phyloP scores from a whole-genome alignment of 2,113 vertebrate species.

The Chaenogobius annularis region DNA sequence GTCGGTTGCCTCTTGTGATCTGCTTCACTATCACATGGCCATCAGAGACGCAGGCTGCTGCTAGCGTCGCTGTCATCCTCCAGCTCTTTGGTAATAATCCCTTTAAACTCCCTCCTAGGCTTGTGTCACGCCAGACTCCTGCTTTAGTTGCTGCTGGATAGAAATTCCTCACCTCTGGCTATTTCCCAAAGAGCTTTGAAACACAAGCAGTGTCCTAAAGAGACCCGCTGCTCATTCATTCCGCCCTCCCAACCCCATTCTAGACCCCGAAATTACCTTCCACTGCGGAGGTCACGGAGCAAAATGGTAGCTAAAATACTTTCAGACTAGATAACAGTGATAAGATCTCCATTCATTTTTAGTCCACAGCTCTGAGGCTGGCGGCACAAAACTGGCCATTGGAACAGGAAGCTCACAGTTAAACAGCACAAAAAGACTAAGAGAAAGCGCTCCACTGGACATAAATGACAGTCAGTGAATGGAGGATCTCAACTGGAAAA shows the following conservation, averaged over 20 bases:
- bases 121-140: constrained; percentile 19
- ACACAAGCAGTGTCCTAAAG: constrained; percentile 44
- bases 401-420: background rate
- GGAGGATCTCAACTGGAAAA: constrained; percentile 1
- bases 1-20: constrained; percentile 18
- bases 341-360: constrained; percentile 46
- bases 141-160: constrained; percentile 50
- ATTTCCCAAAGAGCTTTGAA: constrained; percentile 55
- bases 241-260: constrained; percentile 36
- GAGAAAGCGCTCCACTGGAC: background rate
- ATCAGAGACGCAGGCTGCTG: constrained; percentile 37
- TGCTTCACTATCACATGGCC: constrained; percentile 34
- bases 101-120: constrained; percentile 48
- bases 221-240: constrained; percentile 40
- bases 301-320: constrained; percentile 46
- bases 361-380: constrained; percentile 10
- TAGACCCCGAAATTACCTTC: constrained; percentile 45
- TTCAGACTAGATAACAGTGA: constrained; percentile 33
- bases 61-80: constrained; percentile 33
- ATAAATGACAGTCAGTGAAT: constrained; percentile 5
- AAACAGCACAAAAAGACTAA: constrained; percentile 3
- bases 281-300: constrained; percentile 29
- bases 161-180: constrained; percentile 61
- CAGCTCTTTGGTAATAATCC: constrained; percentile 56
- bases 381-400: constrained; percentile 7